Base-by-base conservation (phyloP, 2,888 invertebrate genomes). In the Tinea pellionella region DNA sequence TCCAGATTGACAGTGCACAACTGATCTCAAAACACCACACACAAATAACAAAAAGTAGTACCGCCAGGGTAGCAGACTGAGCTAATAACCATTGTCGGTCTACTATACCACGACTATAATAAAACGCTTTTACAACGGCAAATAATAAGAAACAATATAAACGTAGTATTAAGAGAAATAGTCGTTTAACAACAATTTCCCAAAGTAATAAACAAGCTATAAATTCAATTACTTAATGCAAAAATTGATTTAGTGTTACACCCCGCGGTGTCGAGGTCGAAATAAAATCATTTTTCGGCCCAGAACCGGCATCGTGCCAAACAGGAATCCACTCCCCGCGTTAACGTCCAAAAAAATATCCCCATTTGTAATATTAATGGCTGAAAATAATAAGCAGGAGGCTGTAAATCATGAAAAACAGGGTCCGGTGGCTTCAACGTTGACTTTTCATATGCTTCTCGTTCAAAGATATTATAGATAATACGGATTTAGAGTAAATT, bases 201-300 rank as follows among this genome's bases (percentile, higher is more conserved):
- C 70, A 68, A 72, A 72, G 77, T 78, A 80, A 84, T 85, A 82
- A 86, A 82, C 82, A 80, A 78, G 69, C 73, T 77, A 76, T 83
- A 81, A 80, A 85, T 84, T 80, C 78, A 84, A 84, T 85, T 81
- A 83, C 77, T 80, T 80, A 80, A 84, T 82, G 80, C 79, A 80
- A 77, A 80, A 81, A 77, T 76, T 83, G 84, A 85, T 86, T 84
- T 84, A 85, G 68, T 64, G 64, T 67, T 63, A 32, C 65, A 65
- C 64, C 65, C 67, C 69, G 75, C 67, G 71, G 71, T 67, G 68
- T 69, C 69, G 65, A 64, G 69, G 75, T 70, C 67, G 71, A 73
- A 79, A 81, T 80, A 77, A 80, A 80, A 81, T 75, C 75, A 68
- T 69, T 76, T 72, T 73, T 37, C 11, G 37, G 69, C 70, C 66